Percentiles rank a stretch among this genome's conserved stretches.
phyloP scores from a whole-genome alignment of 64 coral and sea anemone genomes.

The Catalaphyllia jardinei region DNA sequence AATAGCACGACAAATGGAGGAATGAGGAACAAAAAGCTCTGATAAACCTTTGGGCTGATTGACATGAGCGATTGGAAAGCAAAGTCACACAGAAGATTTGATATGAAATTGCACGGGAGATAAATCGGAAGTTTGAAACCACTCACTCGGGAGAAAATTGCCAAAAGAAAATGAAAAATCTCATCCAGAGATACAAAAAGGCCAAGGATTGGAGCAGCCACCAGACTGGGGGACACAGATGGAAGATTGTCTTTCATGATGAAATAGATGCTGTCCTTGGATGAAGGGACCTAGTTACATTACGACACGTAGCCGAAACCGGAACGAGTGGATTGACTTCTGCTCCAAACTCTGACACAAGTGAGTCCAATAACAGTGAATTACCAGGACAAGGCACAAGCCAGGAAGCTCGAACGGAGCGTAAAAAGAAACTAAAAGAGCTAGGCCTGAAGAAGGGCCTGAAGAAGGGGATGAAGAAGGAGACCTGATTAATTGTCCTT shows the following conservation, averaged over 20 bases:
- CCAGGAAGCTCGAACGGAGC: too few relatives aligned
- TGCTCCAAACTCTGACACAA: neutral
- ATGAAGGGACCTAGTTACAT: neutral
- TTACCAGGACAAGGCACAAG: too few relatives aligned
- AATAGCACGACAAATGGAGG: neutral
- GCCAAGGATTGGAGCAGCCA: too few relatives aligned
- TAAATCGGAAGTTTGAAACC: slow-evolving; percentile 7
- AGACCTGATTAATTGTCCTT: neutral
- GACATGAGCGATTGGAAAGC: neutral
- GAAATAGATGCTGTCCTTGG: too few relatives aligned
- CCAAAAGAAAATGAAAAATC: slow-evolving; percentile 36
- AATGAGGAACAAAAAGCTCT: slow-evolving; percentile 22
- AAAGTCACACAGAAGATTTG: slow-evolving; percentile 21
- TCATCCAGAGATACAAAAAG: slow-evolving; percentile 35
- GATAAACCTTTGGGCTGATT: neutral
- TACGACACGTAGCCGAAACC: neutral
- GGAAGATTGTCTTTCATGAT: too few relatives aligned
- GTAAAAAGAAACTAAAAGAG: neutral
- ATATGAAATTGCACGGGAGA: neutral
- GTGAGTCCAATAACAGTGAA: neutral
- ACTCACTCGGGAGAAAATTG: slow-evolving; percentile 23
- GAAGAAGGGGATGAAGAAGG: slow-evolving; percentile 10
- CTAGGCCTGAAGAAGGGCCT: too few relatives aligned
- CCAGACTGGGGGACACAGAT: too few relatives aligned
- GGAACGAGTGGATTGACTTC: slow-evolving; percentile 2